Percentiles rank a stretch among this genome's conserved stretches.
Conservation (phyloP, 2,113 vertebrate genomes). For the Sminthopsis crassicaudata region DNA sequence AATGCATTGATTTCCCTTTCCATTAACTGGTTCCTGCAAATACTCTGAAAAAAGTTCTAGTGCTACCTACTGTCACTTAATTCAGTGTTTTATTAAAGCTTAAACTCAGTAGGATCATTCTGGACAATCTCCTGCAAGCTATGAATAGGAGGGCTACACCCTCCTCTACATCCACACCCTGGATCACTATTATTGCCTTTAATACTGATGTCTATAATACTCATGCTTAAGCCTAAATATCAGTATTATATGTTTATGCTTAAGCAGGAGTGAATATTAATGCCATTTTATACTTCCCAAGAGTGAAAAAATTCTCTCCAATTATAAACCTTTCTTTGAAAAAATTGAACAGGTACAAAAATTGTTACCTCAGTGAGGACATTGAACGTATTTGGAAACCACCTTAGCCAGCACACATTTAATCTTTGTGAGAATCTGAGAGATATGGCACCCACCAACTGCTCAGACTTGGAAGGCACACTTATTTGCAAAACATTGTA, state of each 20-base stretch:
- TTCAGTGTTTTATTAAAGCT: neutral
- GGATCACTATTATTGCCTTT: neutral
- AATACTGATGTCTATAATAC: too few relatives aligned
- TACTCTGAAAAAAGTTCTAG: neutral
- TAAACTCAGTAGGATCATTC: neutral
- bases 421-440: neutral
- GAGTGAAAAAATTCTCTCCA: neutral
- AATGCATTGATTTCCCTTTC: neutral
- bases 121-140: neutral
- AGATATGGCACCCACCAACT: neutral
- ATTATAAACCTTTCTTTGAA: neutral
- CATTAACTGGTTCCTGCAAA: neutral
- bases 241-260: neutral
- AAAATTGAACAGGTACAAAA: neutral
- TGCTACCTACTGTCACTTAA: neutral
- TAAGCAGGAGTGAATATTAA: neutral
- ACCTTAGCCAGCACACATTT: neutral
- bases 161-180: neutral
- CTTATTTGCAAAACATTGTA: neutral
- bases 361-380: neutral
- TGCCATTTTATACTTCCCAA: neutral
- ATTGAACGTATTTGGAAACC: neutral
- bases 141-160: neutral
- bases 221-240: neutral
- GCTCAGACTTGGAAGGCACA: neutral